Evolutionary conservation across 2,113 vertebrate genomes (phyloP).

Genomic region (Elachura formosa): DNA sequence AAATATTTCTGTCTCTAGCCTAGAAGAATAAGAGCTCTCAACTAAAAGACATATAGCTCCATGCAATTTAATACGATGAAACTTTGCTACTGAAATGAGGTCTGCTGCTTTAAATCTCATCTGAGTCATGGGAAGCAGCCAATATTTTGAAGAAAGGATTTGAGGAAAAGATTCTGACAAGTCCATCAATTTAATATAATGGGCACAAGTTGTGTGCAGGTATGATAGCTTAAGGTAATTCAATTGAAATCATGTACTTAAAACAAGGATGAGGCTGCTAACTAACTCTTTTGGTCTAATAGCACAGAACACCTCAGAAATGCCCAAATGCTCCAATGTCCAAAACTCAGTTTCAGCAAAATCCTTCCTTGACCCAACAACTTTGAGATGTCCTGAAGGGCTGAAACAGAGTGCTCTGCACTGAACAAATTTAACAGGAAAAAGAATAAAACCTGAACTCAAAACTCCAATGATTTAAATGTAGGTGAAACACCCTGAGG

Average conservation of each 20-base stretch:
- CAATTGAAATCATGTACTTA: neutral
- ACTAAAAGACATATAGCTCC: neutral
- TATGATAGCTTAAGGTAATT: neutral
- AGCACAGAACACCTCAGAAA: neutral
- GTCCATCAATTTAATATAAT: neutral
- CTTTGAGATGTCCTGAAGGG: neutral
- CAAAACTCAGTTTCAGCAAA: neutral
- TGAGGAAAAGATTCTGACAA: neutral
- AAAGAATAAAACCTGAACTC: neutral
- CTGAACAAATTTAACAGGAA: neutral
- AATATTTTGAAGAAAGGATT: neutral
- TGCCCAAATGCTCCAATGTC: neutral
- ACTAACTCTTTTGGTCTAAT: neutral
- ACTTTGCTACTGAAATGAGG: neutral
- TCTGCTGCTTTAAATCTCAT: neutral
- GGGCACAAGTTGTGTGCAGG: neutral
- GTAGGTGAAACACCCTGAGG: neutral
- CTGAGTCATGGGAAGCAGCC: neutral
- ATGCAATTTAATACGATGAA: accelerated
- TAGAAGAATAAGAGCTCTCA: neutral
- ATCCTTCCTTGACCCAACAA: neutral
- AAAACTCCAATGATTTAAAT: neutral
- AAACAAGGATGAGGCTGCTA: neutral
- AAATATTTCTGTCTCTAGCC: neutral
- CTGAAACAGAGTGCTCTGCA: neutral